Evolutionary conservation across 37 sponge, comb jelly and placozoan species (phyloP), one percentile per base, ranked within the genome.

Genomic region (Spongia lamella): DNA sequence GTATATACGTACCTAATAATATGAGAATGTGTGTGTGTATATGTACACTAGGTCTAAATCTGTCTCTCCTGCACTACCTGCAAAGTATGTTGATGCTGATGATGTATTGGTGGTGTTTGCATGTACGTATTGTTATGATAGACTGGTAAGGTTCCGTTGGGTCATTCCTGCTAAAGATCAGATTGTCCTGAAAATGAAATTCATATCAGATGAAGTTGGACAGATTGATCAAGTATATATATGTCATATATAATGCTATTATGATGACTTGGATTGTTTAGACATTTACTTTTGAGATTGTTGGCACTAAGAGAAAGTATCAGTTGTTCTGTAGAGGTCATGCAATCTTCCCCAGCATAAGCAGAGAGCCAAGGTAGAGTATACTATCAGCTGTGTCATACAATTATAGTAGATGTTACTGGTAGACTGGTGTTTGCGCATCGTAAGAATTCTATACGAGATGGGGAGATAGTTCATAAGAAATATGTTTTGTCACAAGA

Each of bases 291-390:
- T 98, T 98, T 80, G 99, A 98, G 78, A 79, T 94, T 19, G 77
- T 85, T 25, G 99, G 99, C 24, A 94, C 96, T 15, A 59, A 82
- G 25, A 82, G 88, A 20, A 50, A 83, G 20, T 90, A 92, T 60
- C 90, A 95, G 66, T 91, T 98, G 31, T 94, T 85, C 76, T 94
- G 99, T 59, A 73, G 96, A 56, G 99, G 99, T 15, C 73, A 83
- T 16, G 94, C 93, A 43, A 72, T 63, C 16, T 61, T 90, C n/a
- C 99, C 99, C 1, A 50, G 74, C 29, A 90, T 98, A 5, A 79
- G 88, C 39, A 53, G 72, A 15, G 96, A 95, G 25, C 99, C 99
- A 63, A 78, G 83, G 87, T 84, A 63, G 13, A 32, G 24, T 6
- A 29, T 16, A 53, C 19, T 20, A 13, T 43, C 7, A 13, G n/a